Evolutionary conservation across 2,888 invertebrate species (phyloP).

Genomic region (Idaea dimidiata): DNA sequence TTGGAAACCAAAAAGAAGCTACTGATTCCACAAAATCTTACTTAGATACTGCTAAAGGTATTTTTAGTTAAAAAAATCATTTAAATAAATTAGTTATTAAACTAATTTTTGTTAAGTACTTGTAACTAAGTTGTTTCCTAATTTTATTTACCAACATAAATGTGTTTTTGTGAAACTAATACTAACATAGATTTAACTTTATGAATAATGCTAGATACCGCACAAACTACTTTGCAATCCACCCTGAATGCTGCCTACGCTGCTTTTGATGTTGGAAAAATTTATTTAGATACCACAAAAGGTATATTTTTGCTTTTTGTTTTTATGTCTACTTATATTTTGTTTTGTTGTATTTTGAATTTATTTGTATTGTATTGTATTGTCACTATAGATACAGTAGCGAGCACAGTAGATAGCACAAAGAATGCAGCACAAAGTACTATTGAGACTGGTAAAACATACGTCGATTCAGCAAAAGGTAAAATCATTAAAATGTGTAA

Average conservation of each 20-base stretch:
- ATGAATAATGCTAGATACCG: conserved; percentile 49
- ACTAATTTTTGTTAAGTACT: background rate
- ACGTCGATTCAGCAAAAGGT: conserved; percentile 64
- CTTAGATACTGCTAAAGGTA: conserved; percentile 63
- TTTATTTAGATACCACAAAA: conserved; percentile 57
- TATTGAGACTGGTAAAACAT: conserved; percentile 54
- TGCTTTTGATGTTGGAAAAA: conserved; percentile 55
- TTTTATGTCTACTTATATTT: background rate
- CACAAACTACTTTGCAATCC: conserved; percentile 53
- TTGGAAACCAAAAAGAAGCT: background rate
- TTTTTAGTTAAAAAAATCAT: conserved; percentile 7
- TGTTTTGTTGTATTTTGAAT: conserved; percentile 13
- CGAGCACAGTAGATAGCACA: conserved; percentile 63
- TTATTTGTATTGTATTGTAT: conserved; percentile 13
- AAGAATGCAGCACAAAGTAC: conserved; percentile 69
- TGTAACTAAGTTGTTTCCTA: background rate
- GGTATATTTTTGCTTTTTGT: conserved; percentile 28
- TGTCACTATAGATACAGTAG: conserved; percentile 56
- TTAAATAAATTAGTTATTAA: background rate
- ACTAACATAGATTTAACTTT: conserved; percentile 11
- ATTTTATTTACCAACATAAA: background rate
- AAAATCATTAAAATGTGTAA: conserved; percentile 22
- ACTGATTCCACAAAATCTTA: conserved; percentile 51
- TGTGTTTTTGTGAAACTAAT: background rate
- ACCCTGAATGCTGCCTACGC: conserved; percentile 54